Conservation (phyloP, 2,888 invertebrate genomes). For the Ligdia adustata region DNA sequence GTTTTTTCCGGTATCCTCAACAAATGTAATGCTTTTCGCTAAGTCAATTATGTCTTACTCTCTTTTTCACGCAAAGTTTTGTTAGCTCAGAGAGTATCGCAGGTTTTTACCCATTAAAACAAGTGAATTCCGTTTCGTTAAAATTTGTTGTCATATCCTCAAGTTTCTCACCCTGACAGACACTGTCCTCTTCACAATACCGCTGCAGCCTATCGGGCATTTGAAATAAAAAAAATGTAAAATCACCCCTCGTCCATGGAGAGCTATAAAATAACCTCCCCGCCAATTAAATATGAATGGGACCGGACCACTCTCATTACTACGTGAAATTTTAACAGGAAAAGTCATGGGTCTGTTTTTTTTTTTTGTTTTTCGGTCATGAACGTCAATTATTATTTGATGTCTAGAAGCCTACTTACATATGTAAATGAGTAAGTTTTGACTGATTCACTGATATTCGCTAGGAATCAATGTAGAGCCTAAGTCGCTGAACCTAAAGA, state of each 20-base stretch:
- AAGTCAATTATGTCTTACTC: too few species aligned
- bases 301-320: conserved; percentile 64
- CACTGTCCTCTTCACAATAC: conserved; percentile 77
- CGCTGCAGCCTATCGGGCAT: conserved; percentile 72
- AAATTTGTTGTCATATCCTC: conserved; percentile 49
- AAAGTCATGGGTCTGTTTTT: conserved; percentile 36
- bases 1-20: too few species aligned
- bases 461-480: too few species aligned
- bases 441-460: too few species aligned
- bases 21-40: too few species aligned
- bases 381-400: conserved; percentile 41
- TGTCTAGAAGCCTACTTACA: neutral
- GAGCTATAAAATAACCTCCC: conserved; percentile 71
- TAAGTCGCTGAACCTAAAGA: too few species aligned
- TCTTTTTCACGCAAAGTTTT: too few species aligned
- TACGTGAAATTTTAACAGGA: conserved; percentile 55
- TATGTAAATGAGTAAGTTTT: neutral
- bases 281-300: conserved; percentile 82
- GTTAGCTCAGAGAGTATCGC: too few species aligned
- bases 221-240: conserved; percentile 73
- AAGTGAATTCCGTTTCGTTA: too few species aligned
- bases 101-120: too few species aligned
- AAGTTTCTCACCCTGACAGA: conserved; percentile 39
- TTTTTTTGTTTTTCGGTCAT: conserved; percentile 42
- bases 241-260: conserved; percentile 71